Evolutionary conservation across 2,888 invertebrate genomes (phyloP).

Genomic region (Cryptophagus acutangulus): DNA sequence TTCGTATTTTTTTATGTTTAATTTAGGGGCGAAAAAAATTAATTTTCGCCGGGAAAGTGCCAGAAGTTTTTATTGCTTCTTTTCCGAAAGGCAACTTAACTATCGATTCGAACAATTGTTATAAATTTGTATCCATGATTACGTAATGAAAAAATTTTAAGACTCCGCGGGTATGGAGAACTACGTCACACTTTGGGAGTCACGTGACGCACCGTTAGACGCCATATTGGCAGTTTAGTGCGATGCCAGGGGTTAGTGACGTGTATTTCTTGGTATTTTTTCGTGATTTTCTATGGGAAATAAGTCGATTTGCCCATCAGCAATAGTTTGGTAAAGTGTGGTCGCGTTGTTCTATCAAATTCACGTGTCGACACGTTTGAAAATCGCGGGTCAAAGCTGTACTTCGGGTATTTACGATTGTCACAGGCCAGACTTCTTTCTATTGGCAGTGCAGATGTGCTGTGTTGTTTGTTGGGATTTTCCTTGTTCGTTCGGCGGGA

Average conservation of each 20-base stretch:
- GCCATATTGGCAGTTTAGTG: constrained; percentile 57
- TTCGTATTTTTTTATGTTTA: constrained; percentile 4
- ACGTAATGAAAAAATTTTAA: constrained; percentile 46
- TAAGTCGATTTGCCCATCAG: no score
- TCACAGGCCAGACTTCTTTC: constrained; percentile 36
- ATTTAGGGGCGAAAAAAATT: constrained; percentile 1
- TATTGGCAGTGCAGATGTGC: constrained; percentile 49
- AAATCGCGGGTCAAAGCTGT: constrained; percentile 44
- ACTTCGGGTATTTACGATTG: constrained; percentile 49
- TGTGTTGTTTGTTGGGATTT: constrained; percentile 37
- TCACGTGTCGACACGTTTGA: constrained; percentile 39
- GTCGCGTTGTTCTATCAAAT: constrained; percentile 19
- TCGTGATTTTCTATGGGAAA: no score
- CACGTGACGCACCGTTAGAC: constrained; percentile 56
- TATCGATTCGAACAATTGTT: constrained; percentile 25
- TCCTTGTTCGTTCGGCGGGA: constrained; percentile 41
- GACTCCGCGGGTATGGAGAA: constrained; percentile 43
- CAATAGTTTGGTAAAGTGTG: constrained; percentile 15
- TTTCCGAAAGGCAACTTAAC: constrained; percentile 14
- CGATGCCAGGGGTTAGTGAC: constrained; percentile 51
- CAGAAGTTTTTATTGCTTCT: not conserved
- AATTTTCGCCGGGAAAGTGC: not conserved
- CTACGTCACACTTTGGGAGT: constrained; percentile 51
- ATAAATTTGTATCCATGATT: constrained; percentile 38
- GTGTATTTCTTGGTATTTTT: constrained; percentile 37